phyloP scores from a whole-genome alignment of 2,797 vertebrate genomes.

The Champsocephalus esox region DNA sequence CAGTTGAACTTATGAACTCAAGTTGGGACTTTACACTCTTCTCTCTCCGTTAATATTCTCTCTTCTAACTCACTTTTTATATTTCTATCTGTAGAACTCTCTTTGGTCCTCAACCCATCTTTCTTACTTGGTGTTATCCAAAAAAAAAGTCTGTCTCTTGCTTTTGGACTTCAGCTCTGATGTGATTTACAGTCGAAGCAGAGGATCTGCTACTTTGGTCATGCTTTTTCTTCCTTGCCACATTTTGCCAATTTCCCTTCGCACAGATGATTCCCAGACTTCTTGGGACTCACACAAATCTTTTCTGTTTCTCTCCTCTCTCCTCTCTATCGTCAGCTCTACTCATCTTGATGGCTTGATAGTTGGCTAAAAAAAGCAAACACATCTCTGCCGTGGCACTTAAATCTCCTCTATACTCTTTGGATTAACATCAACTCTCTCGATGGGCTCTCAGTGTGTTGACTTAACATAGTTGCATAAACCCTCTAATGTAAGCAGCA shows the following conservation, averaged over 20 bases:
- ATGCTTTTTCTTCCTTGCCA: conserved; percentile 59
- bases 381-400: conserved; percentile 4
- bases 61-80: conserved; percentile 6
- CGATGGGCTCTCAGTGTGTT: not conserved
- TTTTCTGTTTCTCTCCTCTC: not conserved
- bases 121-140: conserved; percentile 4
- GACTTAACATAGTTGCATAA: conserved; percentile 6
- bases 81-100: conserved; percentile 7
- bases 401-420: conserved; percentile 5
- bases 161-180: conserved; percentile 34
- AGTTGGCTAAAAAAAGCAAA: conserved; percentile 26
- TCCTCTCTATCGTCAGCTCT: conserved; percentile 6
- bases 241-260: conserved; percentile 62
- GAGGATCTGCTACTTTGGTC: conserved; percentile 63
- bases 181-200: conserved; percentile 68
- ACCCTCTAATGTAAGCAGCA: conserved; percentile 5
- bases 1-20: conserved; percentile 68
- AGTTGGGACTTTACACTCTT: not conserved
- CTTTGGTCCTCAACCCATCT: not conserved
- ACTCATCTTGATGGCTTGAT: conserved; percentile 6
- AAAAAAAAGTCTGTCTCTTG: not conserved
- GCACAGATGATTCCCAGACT: conserved; percentile 65
- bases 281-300: conserved; percentile 27
- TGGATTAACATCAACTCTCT: conserved; percentile 26
- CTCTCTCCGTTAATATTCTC: conserved; percentile 12